Evolutionary conservation across 1,140 invertebrate genomes (phyloP).

Genomic region (Gryon sp.): DNA sequence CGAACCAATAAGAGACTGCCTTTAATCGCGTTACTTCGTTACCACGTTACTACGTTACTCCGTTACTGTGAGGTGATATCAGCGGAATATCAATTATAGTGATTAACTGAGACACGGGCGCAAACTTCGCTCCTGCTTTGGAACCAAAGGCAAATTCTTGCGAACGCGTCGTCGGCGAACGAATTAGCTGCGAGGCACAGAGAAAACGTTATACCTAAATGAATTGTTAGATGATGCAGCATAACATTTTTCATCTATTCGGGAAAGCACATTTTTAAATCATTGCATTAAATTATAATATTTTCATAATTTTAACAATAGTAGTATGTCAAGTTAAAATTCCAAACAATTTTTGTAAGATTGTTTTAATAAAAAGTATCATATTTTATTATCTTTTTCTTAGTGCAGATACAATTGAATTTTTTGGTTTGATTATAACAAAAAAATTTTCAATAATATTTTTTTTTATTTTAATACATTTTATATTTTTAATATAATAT

Average conservation of each 20-base stretch:
- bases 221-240: conserved; percentile 51
- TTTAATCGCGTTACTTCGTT: conserved; percentile 79
- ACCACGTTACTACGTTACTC: conserved; percentile 75
- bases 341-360: too few relatives aligned
- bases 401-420: too few relatives aligned
- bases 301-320: too few relatives aligned
- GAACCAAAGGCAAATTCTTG: conserved; percentile 53
- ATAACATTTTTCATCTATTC: conserved; percentile 77
- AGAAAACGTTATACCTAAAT: conserved; percentile 32
- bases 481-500: too few relatives aligned
- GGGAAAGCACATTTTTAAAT: too few relatives aligned
- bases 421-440: too few relatives aligned
- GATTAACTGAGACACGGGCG: conserved; percentile 77
- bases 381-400: too few relatives aligned
- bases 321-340: too few relatives aligned
- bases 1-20: conserved; percentile 77
- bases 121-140: conserved; percentile 70
- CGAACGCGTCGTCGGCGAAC: conserved; percentile 40
- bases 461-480: too few relatives aligned
- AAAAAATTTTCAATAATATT: too few relatives aligned
- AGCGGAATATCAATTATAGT: conserved; percentile 80
- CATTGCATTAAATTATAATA: too few relatives aligned
- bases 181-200: conserved; percentile 27
- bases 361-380: too few relatives aligned
- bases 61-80: conserved; percentile 76